These are phyloP conservation scores for Ceyx melanurus DNA, from an alignment of 2,113 vertebrate species.

Conservation along the genomic window DNA sequence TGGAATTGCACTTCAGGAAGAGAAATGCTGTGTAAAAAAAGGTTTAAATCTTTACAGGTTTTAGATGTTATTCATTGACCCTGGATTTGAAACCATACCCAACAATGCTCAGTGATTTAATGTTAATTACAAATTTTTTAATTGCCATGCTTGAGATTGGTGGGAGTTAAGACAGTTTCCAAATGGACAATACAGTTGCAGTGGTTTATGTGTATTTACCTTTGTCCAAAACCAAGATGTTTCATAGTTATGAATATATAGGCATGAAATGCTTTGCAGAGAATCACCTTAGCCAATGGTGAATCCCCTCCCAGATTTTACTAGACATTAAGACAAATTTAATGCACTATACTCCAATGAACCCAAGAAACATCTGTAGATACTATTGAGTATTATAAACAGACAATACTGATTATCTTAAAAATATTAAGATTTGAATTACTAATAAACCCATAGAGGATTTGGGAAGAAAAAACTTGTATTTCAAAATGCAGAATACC, in stretches of 20 bases:
- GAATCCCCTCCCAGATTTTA: background rate
- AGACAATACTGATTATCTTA: constrained; percentile 33
- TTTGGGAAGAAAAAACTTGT: background rate
- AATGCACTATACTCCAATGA: constrained; percentile 37
- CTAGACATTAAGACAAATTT: constrained; percentile 65
- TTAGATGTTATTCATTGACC: background rate
- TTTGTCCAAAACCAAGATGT: constrained; percentile 1
- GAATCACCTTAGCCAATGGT: constrained; percentile 32
- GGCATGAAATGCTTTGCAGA: constrained; percentile 21
- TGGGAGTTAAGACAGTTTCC: background rate
- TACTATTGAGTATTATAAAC: constrained; percentile 19
- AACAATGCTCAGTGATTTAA: background rate
- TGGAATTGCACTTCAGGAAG: background rate
- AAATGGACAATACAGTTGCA: background rate
- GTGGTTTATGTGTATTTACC: background rate
- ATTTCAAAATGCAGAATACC: background rate
- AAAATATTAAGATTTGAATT: background rate
- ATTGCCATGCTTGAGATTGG: background rate
- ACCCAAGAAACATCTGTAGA: constrained; percentile 47
- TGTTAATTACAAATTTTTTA: background rate
- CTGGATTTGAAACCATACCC: background rate
- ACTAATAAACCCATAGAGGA: background rate
- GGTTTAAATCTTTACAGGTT: background rate
- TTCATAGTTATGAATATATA: background rate
- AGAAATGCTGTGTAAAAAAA: background rate